Percentiles rank a stretch among this genome's conserved stretches.
These are phyloP conservation scores for Drosophila biarmipes DNA, from an alignment of 1,140 invertebrate species.

Conservation along the genomic window DNA sequence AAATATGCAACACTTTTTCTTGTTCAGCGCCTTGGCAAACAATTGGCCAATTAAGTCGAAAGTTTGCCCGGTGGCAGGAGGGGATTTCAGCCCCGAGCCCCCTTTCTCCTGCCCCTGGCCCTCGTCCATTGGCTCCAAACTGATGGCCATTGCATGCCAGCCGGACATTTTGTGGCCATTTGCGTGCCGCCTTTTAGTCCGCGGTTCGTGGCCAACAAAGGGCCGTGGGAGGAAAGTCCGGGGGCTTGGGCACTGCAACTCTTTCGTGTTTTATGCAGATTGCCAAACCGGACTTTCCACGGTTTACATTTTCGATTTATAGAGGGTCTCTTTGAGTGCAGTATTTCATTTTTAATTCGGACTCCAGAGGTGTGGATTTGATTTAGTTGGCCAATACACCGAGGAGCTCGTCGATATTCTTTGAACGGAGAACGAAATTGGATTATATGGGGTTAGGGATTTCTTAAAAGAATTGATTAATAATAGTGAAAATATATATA, in stretches of 20 bases:
- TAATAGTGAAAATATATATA: not conserved
- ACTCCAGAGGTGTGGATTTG: slow-evolving; percentile 62
- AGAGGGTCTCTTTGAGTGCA: slow-evolving; percentile 34
- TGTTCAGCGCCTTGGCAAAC: slow-evolving; percentile 68
- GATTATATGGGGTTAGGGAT: not conserved
- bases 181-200: slow-evolving; percentile 62
- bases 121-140: slow-evolving; percentile 21
- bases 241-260: slow-evolving; percentile 34
- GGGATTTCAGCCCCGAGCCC: not conserved
- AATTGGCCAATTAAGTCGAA: slow-evolving; percentile 80
- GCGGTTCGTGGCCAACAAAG: slow-evolving; percentile 13
- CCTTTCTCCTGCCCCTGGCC: not conserved
- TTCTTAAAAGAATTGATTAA: slow-evolving; percentile 8
- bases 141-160: slow-evolving; percentile 65
- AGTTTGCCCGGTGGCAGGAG: slow-evolving; percentile 52
- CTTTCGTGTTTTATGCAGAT: slow-evolving; percentile 77
- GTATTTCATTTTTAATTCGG: slow-evolving; percentile 78
- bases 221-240: not conserved
- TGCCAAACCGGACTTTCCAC: slow-evolving; percentile 45
- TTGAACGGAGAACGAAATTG: too few species aligned
- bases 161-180: slow-evolving; percentile 71
- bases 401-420: slow-evolving; percentile 17
- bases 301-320: slow-evolving; percentile 70
- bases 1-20: slow-evolving; percentile 75
- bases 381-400: slow-evolving; percentile 51